Evolutionary conservation across 2,113 vertebrate genomes (phyloP).

Genomic region (Zosterops hypoxanthus): DNA sequence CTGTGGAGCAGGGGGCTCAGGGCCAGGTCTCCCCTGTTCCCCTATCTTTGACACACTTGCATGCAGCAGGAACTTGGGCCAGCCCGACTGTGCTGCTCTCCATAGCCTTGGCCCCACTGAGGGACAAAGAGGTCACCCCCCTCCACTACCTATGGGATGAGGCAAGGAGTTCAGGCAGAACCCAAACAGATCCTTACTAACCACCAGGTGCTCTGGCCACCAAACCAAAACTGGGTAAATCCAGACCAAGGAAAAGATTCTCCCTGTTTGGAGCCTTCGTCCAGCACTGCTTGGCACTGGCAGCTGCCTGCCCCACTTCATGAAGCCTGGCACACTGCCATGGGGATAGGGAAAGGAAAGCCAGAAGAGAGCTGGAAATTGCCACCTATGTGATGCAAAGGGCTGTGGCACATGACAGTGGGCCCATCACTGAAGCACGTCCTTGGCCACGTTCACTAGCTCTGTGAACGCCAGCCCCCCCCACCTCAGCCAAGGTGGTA

Average conservation of each 20-base stretch:
- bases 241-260: not conserved
- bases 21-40: not conserved
- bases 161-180: not conserved
- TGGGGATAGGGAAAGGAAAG: not conserved
- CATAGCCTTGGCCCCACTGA: not conserved
- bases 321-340: not conserved
- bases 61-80: not conserved
- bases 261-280: fast-evolving
- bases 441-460: fast-evolving
- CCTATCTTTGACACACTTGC: fast-evolving
- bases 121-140: not conserved
- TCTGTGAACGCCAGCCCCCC: not conserved
- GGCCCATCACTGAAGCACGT: fast-evolving
- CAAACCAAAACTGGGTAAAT: not conserved
- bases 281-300: not conserved
- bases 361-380: not conserved
- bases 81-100: not conserved
- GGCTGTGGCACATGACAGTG: not conserved
- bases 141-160: not conserved
- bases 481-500: not conserved
- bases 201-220: not conserved
- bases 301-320: not conserved
- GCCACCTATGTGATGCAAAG: fast-evolving
- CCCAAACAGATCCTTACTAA: not conserved
- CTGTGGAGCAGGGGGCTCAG: not conserved